Evolutionary conservation across 2,113 vertebrate genomes (phyloP).

Genomic region (Eolophus roseicapilla): DNA sequence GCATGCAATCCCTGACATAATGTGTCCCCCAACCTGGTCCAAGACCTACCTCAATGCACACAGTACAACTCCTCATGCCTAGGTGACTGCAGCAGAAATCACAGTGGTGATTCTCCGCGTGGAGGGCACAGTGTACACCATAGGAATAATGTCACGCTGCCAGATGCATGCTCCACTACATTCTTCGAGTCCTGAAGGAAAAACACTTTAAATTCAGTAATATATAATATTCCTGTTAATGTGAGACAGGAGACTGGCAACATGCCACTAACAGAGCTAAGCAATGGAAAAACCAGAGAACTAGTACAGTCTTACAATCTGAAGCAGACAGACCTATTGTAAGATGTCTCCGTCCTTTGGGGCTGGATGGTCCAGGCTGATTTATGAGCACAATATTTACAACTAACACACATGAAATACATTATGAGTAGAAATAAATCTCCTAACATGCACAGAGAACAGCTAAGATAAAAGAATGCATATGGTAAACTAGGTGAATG

Average conservation of each 20-base stretch:
- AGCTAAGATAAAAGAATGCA: conserved; percentile 58
- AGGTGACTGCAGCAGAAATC: neutral
- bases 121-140: neutral
- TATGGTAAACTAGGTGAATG: conserved; percentile 44
- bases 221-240: conserved; percentile 29
- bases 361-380: conserved; percentile 36
- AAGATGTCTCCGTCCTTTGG: conserved; percentile 38
- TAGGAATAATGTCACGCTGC: neutral
- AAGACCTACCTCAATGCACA: neutral
- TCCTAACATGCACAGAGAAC: conserved; percentile 33
- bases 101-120: neutral
- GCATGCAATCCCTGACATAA: neutral
- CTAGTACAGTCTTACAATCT: neutral
- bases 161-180: conserved; percentile 12
- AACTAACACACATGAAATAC: conserved; percentile 59
- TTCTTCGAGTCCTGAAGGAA: conserved; percentile 38
- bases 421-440: conserved; percentile 51
- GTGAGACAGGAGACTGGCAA: conserved; percentile 41
- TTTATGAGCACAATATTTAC: conserved; percentile 59
- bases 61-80: neutral
- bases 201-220: conserved; percentile 35
- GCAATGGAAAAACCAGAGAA: conserved; percentile 41
- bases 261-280: neutral
- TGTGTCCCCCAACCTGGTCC: neutral
- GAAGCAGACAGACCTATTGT: conserved; percentile 51